Evolutionary conservation across 2,888 invertebrate genomes (phyloP), one percentile per base, ranked within the genome.

Genomic region (Palloptera scutellata): DNA sequence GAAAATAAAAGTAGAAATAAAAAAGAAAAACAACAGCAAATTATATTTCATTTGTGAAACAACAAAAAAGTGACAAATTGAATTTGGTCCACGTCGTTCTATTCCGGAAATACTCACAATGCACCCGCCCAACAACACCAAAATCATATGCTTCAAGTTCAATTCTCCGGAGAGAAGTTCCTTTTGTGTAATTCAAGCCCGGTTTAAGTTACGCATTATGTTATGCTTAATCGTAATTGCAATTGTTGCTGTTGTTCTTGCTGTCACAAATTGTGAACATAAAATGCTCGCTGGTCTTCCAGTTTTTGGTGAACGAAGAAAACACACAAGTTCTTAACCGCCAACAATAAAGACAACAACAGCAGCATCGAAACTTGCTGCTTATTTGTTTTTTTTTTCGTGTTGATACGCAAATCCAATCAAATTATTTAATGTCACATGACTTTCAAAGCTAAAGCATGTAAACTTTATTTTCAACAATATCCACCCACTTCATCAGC

Each of bases 201-300:
- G n/a, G 61, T 62, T 66, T 42, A 51, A 61, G 66, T 61, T 52
- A 61, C 55, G 53, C 66, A 30, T 48, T 48, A n/a, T 48, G 15
- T 11, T 45, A 12, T 48, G 2, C 48, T 15, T 48, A 10, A 8
- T 48, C 4, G 30, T 20, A 20, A 15, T 61, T 30, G 13, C 48
- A n/a, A 9, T 4, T 11, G 30, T 4, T 45, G 13, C 17, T 41
- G 11, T 15, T 42, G 1, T n/a, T n/a, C 10, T 20, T 17, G 41
- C 52, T 51, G 58, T 64, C 41, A 41, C 19, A 61, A 62, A 66
- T 66, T 62, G 55, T 66, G 61, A 66, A 66, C 61, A 61, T 66
- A 61, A 57, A 66, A 62, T 57, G 61, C 17, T 45, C 13, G n/a
- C 17, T 12, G 13, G 17, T n/a, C n/a, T n/a, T n/a, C n/a, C n/a